Percentiles rank a stretch among this genome's conserved stretches.
Evolutionary conservation across 2,113 vertebrate species (phyloP).

Genomic region (Oxyura jamaicensis): DNA sequence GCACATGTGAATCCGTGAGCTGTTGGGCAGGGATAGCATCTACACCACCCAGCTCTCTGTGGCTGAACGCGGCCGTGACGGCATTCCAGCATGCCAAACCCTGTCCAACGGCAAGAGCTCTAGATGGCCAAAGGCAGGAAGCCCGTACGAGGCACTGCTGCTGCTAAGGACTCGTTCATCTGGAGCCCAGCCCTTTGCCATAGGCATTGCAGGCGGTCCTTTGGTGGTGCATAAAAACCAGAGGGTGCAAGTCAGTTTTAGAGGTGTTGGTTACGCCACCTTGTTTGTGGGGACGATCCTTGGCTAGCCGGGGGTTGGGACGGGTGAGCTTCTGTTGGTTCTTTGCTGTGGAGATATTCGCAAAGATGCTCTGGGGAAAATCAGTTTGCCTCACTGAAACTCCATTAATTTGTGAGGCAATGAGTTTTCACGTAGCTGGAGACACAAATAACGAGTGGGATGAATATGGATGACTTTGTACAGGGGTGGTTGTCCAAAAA

Average conservation of each 20-base stretch:
- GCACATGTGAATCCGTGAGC: background rate
- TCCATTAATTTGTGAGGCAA: background rate
- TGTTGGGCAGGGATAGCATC: background rate
- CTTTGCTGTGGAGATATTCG: background rate
- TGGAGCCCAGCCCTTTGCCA: background rate
- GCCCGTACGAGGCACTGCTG: background rate
- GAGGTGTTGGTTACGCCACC: background rate
- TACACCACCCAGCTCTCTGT: accelerated
- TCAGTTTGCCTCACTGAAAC: background rate
- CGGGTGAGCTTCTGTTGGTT: accelerated
- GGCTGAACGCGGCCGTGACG: accelerated
- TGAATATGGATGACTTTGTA: background rate
- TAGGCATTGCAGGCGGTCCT: accelerated
- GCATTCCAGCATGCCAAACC: background rate
- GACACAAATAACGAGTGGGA: background rate
- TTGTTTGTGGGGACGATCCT: background rate
- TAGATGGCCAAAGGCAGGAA: background rate
- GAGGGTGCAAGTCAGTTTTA: background rate
- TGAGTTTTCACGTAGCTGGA: background rate
- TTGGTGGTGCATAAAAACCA: background rate
- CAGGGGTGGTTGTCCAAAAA: background rate
- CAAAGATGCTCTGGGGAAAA: background rate
- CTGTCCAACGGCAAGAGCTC: background rate
- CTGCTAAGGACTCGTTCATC: background rate
- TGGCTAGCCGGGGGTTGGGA: background rate